A percentile compares a stretch with the other conserved stretches of the same genome.
These are phyloP conservation scores for Microcebus murinus DNA, from an alignment of 2,113 vertebrate genomes.

Conservation along the genomic window DNA sequence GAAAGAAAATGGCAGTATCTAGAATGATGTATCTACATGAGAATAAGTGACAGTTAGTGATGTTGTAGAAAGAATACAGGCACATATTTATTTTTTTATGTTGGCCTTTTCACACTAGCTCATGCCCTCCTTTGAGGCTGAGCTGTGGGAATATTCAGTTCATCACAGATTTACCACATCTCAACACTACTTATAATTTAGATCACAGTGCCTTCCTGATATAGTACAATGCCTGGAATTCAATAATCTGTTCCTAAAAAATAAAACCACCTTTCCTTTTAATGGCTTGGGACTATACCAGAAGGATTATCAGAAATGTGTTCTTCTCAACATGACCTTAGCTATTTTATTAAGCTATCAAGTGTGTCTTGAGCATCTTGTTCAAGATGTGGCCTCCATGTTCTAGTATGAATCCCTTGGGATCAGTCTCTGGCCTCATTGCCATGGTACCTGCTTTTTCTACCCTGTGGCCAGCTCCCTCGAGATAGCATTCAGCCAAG, in stretches of 20 bases:
- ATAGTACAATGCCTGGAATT: neutral
- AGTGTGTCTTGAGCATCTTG: neutral
- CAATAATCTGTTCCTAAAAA: neutral
- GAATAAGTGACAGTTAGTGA: neutral
- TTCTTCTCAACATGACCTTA: neutral
- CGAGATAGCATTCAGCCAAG: neutral
- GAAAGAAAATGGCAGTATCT: neutral
- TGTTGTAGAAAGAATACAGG: neutral
- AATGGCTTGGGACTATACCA: neutral
- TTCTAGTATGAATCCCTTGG: neutral
- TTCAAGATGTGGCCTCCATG: neutral
- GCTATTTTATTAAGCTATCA: neutral
- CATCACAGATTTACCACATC: neutral
- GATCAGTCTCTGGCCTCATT: accelerated
- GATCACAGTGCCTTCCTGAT: neutral
- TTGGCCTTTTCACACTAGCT: neutral
- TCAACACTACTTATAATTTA: neutral
- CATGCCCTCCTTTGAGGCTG: neutral
- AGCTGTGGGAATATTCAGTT: neutral
- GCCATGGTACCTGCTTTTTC: neutral
- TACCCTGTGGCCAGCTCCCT: neutral
- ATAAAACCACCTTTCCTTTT: neutral
- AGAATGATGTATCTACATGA: neutral
- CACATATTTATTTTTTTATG: neutral
- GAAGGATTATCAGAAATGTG: neutral